Base-by-base conservation (phyloP, 2,888 invertebrate genomes). In the Ectemnius continuus region DNA sequence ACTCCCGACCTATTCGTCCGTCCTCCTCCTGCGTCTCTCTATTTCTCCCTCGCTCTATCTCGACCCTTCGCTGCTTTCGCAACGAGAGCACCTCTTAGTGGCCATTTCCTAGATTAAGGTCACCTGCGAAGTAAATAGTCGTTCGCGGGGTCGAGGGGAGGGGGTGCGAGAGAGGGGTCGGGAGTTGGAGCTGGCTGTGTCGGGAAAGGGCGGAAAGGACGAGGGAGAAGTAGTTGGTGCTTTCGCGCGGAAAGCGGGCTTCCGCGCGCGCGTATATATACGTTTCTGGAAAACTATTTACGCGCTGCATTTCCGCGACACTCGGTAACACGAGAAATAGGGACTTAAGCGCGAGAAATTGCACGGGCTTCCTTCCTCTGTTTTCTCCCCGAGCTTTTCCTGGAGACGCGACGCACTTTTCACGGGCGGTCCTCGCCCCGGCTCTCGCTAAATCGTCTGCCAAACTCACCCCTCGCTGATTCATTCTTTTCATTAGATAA, bases 71-170 rank as follows among this genome's bases (percentile, higher is more conserved):
- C 45, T 61, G 67, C 61, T 58, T 67, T 69, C 70, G 71, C 68
- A 16, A 56, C 67, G 76, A 57, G 78, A 70, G 73, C 63, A 57
- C 61, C 84, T 76, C 82, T 81, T 76, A 80, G 84, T 75, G 80
- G 67, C 84, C 80, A 84, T 81, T 84, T 83, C 80, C 84, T 83
- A 79, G 83, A 83, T 83, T 83, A 83, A 83, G 83, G 84, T 81
- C 83, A 81, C 80, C 82, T 71, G 79, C 59, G 77, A 76, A 82
- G 83, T 83, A 82, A 83, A 82, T 83, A 81, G 83, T 83, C 83
- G 82, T 82, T 71, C 73, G 72, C 69, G 61, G 63, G 65, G 58
- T 23, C 3, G 59, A 48, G 61, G 60, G 73, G 73, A 67, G 6
- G 2, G 4, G 8, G 52, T n/a, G n/a, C 0, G 14, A 2, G 47